A percentile compares a stretch with the other conserved stretches of the same genome.
Conservation (phyloP, 2,797 vertebrate species). For the Crax fasciolata region DNA sequence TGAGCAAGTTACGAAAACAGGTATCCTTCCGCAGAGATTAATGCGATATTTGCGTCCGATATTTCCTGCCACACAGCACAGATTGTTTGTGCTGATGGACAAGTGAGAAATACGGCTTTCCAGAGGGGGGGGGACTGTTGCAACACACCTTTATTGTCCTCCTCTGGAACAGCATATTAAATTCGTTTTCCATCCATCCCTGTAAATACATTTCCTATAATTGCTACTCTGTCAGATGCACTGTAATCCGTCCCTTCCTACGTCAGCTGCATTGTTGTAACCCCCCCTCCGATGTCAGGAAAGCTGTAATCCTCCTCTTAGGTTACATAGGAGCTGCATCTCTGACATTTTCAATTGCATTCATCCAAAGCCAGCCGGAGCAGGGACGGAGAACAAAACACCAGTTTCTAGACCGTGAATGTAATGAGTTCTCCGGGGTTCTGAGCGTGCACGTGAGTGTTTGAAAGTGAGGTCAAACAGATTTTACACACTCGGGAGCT, state of each 20-base stretch:
- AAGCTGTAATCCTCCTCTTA: conserved; percentile 55
- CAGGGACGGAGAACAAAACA: background rate
- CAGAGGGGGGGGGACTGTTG: conserved; percentile 10
- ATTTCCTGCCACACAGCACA: conserved; percentile 59
- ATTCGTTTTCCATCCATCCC: conserved; percentile 35
- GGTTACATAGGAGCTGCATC: conserved; percentile 10
- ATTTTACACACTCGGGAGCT: background rate
- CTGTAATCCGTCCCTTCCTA: conserved; percentile 49
- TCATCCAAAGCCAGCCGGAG: background rate
- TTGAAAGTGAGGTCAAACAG: background rate
- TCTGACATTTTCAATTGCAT: conserved; percentile 44
- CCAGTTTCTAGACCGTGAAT: background rate
- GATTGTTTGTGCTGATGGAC: conserved; percentile 48
- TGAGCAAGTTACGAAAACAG: conserved; percentile 65
- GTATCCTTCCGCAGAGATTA: conserved; percentile 71
- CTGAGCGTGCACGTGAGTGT: background rate
- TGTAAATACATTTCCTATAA: conserved; percentile 54
- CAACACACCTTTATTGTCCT: conserved; percentile 67
- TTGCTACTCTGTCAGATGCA: conserved; percentile 61
- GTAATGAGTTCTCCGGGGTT: background rate
- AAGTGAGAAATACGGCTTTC: conserved; percentile 12
- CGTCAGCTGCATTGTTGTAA: conserved; percentile 72
- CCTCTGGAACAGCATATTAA: conserved; percentile 33
- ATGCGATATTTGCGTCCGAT: conserved; percentile 25
- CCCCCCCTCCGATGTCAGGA: conserved; percentile 41